A percentile compares a stretch with the other conserved stretches of the same genome.
These are phyloP conservation scores for Eupithecia vulgata DNA, from an alignment of 2,888 invertebrate genomes.

Conservation along the genomic window DNA sequence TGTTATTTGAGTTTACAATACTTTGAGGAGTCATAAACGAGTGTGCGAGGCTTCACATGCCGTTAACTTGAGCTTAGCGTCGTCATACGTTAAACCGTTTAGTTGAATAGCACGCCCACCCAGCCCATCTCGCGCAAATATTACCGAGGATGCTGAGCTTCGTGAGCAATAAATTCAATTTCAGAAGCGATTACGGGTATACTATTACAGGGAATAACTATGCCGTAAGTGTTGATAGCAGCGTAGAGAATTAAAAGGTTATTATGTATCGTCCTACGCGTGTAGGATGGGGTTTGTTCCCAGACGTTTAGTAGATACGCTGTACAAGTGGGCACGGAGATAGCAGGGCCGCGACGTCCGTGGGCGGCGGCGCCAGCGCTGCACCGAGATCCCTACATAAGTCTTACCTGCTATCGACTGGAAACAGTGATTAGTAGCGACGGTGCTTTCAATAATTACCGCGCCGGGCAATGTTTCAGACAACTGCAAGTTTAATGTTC, in stretches of 20 bases:
- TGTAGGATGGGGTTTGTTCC: slow-evolving; percentile 54
- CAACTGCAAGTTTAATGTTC: slow-evolving; percentile 38
- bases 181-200: slow-evolving; percentile 62
- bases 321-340: slow-evolving; percentile 56
- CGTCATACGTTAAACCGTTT: slow-evolving; percentile 52
- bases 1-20: slow-evolving; percentile 39
- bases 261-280: slow-evolving; percentile 75
- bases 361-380: slow-evolving; percentile 64
- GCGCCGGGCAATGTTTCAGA: slow-evolving; percentile 48
- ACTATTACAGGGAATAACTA: slow-evolving; percentile 62
- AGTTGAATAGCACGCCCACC: slow-evolving; percentile 50
- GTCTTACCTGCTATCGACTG: slow-evolving; percentile 60
- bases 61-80: slow-evolving; percentile 49
- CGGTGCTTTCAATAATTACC: slow-evolving; percentile 69
- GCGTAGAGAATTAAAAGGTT: slow-evolving; percentile 79
- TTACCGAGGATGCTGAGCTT: slow-evolving; percentile 41
- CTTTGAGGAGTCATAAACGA: slow-evolving; percentile 45
- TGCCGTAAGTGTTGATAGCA: slow-evolving; percentile 66
- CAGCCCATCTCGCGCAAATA: slow-evolving; percentile 46
- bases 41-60: slow-evolving; percentile 40
- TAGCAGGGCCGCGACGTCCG: slow-evolving; percentile 56
- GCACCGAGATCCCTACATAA: slow-evolving; percentile 55
- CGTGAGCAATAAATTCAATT: slow-evolving; percentile 51
- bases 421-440: slow-evolving; percentile 66
- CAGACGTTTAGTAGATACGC: slow-evolving; percentile 58